phyloP scores from a whole-genome alignment of 2,888 invertebrate genomes.

The Clitarchus hookeri region DNA sequence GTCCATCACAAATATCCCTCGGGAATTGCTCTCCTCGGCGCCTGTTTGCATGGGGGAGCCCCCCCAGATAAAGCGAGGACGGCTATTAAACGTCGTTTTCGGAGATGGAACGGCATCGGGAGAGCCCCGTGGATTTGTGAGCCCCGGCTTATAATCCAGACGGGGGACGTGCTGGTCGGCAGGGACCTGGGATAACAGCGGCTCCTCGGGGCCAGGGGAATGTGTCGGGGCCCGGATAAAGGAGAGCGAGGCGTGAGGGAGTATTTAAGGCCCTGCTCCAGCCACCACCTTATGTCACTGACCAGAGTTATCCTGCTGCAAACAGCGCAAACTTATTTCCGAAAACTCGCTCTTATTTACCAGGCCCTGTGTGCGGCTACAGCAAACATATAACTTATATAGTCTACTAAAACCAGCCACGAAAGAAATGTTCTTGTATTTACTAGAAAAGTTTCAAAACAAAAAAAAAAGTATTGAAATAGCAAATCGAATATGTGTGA shows the following conservation, averaged over 20 bases:
- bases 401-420: neutral
- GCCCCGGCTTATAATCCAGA: slow-evolving; percentile 37
- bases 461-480: too few species aligned
- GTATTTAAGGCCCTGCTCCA: slow-evolving; percentile 34
- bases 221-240: neutral
- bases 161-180: slow-evolving; percentile 27
- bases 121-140: slow-evolving; percentile 36
- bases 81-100: slow-evolving; percentile 43
- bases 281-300: neutral
- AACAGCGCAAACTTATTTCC: neutral
- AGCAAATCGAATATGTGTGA: too few species aligned
- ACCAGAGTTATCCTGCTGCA: neutral
- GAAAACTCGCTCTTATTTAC: neutral
- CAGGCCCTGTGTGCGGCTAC: neutral
- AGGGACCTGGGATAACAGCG: slow-evolving; percentile 7
- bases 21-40: slow-evolving; percentile 21
- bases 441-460: too few species aligned
- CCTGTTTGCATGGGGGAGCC: slow-evolving; percentile 34
- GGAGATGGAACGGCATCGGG: slow-evolving; percentile 42
- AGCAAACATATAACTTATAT: neutral
- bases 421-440: too few species aligned
- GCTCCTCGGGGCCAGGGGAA: neutral
- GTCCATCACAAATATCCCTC: slow-evolving; percentile 36
- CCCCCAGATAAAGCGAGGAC: slow-evolving; percentile 42
- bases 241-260: slow-evolving; percentile 31